These are phyloP conservation scores for Scophthalmus maximus DNA, from an alignment of 2,113 vertebrate genomes.

Conservation along the genomic window DNA sequence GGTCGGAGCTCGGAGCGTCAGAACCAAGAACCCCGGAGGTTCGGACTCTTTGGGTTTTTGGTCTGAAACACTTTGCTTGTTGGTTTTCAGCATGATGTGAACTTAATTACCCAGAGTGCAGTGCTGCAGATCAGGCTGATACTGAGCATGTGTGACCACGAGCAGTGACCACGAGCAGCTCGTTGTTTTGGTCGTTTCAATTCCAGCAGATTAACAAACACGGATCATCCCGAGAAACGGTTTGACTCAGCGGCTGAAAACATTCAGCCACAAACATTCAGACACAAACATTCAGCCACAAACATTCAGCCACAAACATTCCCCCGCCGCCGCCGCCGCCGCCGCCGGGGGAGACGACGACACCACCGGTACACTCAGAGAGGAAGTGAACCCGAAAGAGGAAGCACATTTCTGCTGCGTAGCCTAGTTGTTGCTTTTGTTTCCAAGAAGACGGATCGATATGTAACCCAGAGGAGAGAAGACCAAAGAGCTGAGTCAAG, in stretches of 20 bases:
- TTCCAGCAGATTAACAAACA: slow-evolving; percentile 57
- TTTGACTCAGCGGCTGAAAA: slow-evolving; percentile 67
- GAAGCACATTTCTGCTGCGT: slow-evolving; percentile 68
- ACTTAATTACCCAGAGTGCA: slow-evolving; percentile 15
- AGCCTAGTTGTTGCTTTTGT: slow-evolving; percentile 22
- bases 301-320: too few relatives aligned
- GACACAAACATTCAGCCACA: too few relatives aligned
- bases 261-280: slow-evolving; percentile 71
- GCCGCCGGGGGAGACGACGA: too few relatives aligned
- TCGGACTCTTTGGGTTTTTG: background rate
- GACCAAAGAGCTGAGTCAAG: slow-evolving; percentile 74
- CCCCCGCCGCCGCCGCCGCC: too few relatives aligned
- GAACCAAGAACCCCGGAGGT: too few relatives aligned
- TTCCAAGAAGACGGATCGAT: slow-evolving; percentile 59
- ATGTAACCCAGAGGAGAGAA: slow-evolving; percentile 38
- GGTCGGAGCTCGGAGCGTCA: too few relatives aligned
- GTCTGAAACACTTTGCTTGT: background rate
- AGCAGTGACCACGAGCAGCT: too few relatives aligned
- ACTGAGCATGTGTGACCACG: too few relatives aligned
- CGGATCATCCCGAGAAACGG: slow-evolving; percentile 38
- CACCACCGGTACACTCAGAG: slow-evolving; percentile 39
- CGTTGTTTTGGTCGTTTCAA: slow-evolving; percentile 51
- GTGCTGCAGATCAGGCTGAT: too few relatives aligned
- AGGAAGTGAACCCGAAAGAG: slow-evolving; percentile 67
- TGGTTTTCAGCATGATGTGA: slow-evolving; percentile 19